These are phyloP conservation scores for Arion vulgaris DNA, from an alignment of 1,140 invertebrate genomes.

Conservation along the genomic window DNA sequence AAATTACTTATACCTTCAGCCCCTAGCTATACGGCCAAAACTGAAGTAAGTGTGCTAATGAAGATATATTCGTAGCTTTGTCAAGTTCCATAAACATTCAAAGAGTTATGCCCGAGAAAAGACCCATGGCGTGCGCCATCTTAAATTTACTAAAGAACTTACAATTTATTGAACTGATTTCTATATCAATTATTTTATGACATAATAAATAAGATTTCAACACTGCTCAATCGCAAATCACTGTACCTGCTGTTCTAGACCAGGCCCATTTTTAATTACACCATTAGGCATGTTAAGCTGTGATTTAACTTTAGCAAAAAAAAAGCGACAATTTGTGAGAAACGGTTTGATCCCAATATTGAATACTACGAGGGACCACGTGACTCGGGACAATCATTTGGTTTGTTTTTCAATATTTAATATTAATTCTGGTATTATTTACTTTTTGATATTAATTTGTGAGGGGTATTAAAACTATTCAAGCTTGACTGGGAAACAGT, in stretches of 20 bases:
- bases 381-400: not conserved
- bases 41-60: too few relatives aligned
- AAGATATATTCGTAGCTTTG: too few relatives aligned
- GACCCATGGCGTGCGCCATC: slow-evolving; percentile 12
- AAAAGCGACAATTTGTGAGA: slow-evolving; percentile 1
- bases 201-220: not conserved
- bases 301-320: slow-evolving; percentile 41
- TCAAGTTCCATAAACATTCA: too few relatives aligned
- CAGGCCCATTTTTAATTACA: slow-evolving; percentile 99
- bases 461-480: not conserved
- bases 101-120: not conserved
- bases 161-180: not conserved
- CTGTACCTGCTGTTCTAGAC: slow-evolving; percentile 98
- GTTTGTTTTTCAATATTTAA: not conserved
- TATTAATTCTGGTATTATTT: not conserved
- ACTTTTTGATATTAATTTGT: not conserved
- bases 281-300: slow-evolving; percentile 96
- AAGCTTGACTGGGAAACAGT: not conserved
- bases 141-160: slow-evolving; percentile 31
- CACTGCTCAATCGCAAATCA: slow-evolving; percentile 1
- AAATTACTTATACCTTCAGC: too few relatives aligned
- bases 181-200: not conserved
- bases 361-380: slow-evolving; percentile 7
- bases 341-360: not conserved
- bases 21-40: not conserved